A percentile compares a stretch with the other conserved stretches of the same genome.
Conservation (phyloP, 2,113 vertebrate species). For the Tenrec ecaudatus region DNA sequence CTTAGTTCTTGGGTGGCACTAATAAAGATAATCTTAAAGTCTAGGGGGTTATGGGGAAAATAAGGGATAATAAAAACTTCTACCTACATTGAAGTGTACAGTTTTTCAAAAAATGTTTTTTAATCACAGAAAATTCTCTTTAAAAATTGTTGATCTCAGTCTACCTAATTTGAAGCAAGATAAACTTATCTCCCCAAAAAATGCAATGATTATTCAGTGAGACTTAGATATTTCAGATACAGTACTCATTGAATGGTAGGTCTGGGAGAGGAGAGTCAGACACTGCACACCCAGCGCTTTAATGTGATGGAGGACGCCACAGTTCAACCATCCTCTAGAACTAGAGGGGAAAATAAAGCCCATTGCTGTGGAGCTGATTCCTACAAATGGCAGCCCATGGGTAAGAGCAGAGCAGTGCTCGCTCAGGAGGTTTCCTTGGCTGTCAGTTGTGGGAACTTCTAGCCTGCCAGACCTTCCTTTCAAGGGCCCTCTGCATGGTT, state of each 20-base stretch:
- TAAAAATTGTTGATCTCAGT: background rate
- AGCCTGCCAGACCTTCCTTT: background rate
- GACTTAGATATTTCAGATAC: background rate
- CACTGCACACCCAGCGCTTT: background rate
- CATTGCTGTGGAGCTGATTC: background rate
- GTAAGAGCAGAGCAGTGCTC: background rate
- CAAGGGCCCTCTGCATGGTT: background rate
- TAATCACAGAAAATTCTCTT: constrained; percentile 6
- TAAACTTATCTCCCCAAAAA: too few relatives aligned
- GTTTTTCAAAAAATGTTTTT: constrained; percentile 15
- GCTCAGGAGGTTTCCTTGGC: background rate
- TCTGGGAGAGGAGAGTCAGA: background rate
- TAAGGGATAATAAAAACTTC: background rate
- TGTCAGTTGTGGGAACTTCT: background rate
- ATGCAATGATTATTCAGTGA: background rate
- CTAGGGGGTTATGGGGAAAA: background rate
- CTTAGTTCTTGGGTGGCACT: background rate
- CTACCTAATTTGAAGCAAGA: background rate
- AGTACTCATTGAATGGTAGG: background rate
- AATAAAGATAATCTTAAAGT: constrained; percentile 1
- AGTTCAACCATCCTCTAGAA: background rate
- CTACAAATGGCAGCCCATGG: background rate
- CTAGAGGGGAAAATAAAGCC: background rate
- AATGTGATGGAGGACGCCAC: background rate
- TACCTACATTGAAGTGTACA: background rate